phyloP scores from a whole-genome alignment of 2,888 invertebrate species.

The Epirrita christyi region DNA sequence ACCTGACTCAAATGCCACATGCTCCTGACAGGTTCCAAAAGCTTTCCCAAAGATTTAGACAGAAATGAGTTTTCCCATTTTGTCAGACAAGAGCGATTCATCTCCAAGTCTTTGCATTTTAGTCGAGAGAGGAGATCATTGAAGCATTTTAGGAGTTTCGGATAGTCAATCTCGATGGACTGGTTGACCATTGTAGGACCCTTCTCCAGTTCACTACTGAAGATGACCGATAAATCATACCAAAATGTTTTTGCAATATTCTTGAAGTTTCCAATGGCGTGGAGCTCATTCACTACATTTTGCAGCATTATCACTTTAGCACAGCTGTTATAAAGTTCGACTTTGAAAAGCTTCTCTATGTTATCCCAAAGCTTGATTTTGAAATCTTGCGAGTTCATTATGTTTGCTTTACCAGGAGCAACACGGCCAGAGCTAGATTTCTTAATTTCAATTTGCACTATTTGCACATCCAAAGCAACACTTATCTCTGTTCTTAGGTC shows the following conservation, averaged over 20 bases:
- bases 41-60: conserved; percentile 91
- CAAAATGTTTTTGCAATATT: conserved; percentile 85
- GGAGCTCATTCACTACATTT: conserved; percentile 77
- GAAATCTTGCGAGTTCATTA: conserved; percentile 82
- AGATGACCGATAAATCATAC: conserved; percentile 77
- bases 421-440: conserved; percentile 70
- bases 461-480: conserved; percentile 79
- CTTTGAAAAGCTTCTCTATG: conserved; percentile 93
- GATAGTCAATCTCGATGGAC: conserved; percentile 94
- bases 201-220: conserved; percentile 81
- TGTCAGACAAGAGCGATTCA: conserved; percentile 85
- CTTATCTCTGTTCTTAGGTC: conserved; percentile 81
- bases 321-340: conserved; percentile 89
- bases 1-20: conserved; percentile 89
- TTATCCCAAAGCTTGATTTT: conserved; percentile 92
- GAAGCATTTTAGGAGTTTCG: conserved; percentile 92
- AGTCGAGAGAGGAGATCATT: conserved; percentile 90
- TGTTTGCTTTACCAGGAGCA: conserved; percentile 80
- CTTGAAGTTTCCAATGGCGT: conserved; percentile 79
- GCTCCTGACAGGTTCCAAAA: conserved; percentile 93
- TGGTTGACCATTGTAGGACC: conserved; percentile 87
- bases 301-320: conserved; percentile 87
- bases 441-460: conserved; percentile 73
- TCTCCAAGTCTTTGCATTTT: conserved; percentile 84
- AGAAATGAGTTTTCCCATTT: conserved; percentile 94